A percentile compares a stretch with the other conserved stretches of the same genome.
These are phyloP conservation scores for Cantharis flavilabris DNA, from an alignment of 2,888 invertebrate genomes.

Conservation along the genomic window DNA sequence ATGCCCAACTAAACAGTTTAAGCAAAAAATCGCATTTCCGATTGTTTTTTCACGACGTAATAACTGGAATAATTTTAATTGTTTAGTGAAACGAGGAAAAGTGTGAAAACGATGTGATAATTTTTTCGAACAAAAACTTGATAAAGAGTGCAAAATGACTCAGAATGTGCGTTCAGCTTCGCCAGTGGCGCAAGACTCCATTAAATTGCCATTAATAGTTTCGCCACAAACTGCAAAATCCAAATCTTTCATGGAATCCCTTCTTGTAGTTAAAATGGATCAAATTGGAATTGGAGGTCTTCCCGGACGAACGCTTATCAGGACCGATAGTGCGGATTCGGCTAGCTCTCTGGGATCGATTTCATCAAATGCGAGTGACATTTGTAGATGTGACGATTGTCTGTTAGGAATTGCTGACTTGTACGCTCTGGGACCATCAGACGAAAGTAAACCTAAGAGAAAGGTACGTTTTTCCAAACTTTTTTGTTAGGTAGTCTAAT, in stretches of 20 bases:
- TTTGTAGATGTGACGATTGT: conserved; percentile 84
- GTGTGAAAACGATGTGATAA: neutral
- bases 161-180: conserved; percentile 19
- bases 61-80: neutral
- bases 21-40: no score
- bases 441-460: conserved; percentile 59
- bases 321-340: conserved; percentile 76
- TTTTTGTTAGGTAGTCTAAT: neutral
- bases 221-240: conserved; percentile 61
- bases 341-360: conserved; percentile 66
- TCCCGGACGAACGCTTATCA: conserved; percentile 60
- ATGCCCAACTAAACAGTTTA: no score
- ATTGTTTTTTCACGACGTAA: no score
- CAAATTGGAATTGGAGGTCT: conserved; percentile 59
- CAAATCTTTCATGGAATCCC: conserved; percentile 80
- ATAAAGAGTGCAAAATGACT: conserved; percentile 11
- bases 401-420: conserved; percentile 80
- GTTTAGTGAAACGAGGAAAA: neutral
- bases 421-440: conserved; percentile 63
- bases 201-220: neutral
- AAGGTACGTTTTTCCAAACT: conserved; percentile 60
- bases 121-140: neutral
- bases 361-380: conserved; percentile 72
- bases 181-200: conserved; percentile 7
- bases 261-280: conserved; percentile 83